Percentiles rank a stretch among this genome's conserved stretches.
phyloP scores from a whole-genome alignment of 2,113 vertebrate genomes.

The Cepphus grylle region DNA sequence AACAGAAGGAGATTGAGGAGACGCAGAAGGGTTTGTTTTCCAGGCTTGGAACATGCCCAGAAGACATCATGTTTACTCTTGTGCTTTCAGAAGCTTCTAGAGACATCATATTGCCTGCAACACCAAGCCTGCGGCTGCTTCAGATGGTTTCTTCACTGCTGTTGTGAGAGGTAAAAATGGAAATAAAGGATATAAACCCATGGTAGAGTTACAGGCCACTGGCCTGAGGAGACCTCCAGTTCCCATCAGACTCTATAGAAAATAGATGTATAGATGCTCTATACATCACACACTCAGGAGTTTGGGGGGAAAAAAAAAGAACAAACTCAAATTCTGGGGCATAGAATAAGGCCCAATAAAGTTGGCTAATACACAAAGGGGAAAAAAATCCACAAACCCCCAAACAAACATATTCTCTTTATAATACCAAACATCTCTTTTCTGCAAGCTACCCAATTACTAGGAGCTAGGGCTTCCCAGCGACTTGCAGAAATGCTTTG shows the following conservation, averaged over 20 bases:
- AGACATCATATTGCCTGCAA: neutral
- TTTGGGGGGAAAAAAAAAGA: neutral
- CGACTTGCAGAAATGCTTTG: neutral
- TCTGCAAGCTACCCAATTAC: neutral
- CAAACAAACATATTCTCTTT: neutral
- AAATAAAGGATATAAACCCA: neutral
- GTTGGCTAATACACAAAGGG: neutral
- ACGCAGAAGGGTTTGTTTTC: neutral
- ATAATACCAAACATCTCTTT: neutral
- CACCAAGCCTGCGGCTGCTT: neutral
- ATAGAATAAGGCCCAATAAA: neutral
- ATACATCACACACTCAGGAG: neutral
- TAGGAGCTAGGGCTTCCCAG: neutral
- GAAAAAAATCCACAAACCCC: neutral
- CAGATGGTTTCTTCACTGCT: neutral
- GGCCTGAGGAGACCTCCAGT: neutral
- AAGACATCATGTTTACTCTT: neutral
- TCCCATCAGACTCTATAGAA: neutral
- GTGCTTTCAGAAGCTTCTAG: constrained; percentile 11
- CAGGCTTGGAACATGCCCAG: constrained; percentile 1
- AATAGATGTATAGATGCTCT: neutral
- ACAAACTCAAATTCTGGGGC: neutral
- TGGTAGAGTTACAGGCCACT: neutral
- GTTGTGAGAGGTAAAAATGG: neutral
- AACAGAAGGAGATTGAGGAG: constrained; percentile 40